These are phyloP conservation scores for Invenusta paracnida DNA, from an alignment of 2,888 invertebrate species.

Conservation along the genomic window DNA sequence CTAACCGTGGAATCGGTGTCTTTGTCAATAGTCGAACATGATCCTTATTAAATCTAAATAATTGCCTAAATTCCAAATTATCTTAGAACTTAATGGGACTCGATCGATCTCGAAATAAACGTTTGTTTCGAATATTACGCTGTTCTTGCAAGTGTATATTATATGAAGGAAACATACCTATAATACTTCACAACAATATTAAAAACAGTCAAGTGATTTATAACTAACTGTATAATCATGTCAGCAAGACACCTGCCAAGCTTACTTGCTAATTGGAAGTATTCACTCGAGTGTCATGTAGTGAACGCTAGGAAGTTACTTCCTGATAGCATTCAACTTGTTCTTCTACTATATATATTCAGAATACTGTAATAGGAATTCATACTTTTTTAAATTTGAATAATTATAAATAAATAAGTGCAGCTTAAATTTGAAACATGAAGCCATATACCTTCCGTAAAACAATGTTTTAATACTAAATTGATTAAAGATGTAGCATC, in stretches of 20 bases:
- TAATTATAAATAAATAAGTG: no score
- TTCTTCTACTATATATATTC: no score
- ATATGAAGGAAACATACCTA: not conserved
- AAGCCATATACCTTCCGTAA: no score
- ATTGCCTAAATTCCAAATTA: not conserved
- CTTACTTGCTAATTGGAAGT: not conserved
- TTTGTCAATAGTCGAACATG: not conserved
- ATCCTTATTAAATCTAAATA: not conserved
- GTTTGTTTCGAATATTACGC: not conserved
- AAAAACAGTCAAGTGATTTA: not conserved
- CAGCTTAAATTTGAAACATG: no score
- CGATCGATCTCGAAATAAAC: not conserved
- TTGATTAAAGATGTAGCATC: no score
- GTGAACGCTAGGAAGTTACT: not conserved
- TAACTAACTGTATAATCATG: not conserved
- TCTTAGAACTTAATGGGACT: not conserved
- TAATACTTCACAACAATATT: not conserved
- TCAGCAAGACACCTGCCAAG: not conserved
- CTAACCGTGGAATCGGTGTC: not conserved
- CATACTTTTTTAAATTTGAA: no score
- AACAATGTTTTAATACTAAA: no score
- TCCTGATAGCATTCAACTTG: not conserved
- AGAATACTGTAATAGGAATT: no score
- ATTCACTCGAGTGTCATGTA: not conserved
- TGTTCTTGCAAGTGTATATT: not conserved